A percentile compares a stretch with the other conserved stretches of the same genome.
These are phyloP conservation scores for Egretta garzetta DNA, from an alignment of 2,113 vertebrate species.

Conservation along the genomic window DNA sequence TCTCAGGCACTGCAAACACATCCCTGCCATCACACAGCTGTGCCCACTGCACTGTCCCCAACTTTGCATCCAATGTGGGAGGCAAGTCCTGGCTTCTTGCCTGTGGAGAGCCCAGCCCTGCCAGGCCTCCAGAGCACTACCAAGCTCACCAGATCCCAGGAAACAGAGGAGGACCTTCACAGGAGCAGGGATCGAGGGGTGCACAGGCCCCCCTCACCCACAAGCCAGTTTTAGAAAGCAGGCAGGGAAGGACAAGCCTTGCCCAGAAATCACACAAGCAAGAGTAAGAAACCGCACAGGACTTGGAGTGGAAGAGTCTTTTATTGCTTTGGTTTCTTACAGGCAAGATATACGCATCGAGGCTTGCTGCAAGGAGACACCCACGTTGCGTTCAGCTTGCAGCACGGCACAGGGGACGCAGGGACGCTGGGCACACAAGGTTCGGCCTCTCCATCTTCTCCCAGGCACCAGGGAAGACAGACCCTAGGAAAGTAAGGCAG, in stretches of 20 bases:
- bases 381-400: not conserved
- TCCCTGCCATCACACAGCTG: not conserved
- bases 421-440: not conserved
- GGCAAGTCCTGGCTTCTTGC: not conserved
- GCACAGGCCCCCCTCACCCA: not conserved
- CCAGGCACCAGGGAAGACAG: not conserved
- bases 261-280: not conserved
- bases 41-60: not conserved
- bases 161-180: not conserved
- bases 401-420: not conserved
- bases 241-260: not conserved
- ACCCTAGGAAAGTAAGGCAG: not conserved
- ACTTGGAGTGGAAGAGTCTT: conserved; percentile 15
- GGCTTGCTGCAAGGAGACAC: not conserved
- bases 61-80: not conserved
- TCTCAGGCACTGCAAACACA: not conserved
- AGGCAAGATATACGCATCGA: not conserved
- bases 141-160: not conserved
- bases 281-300: not conserved
- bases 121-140: not conserved
- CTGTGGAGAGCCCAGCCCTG: not conserved
- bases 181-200: not conserved
- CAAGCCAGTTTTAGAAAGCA: not conserved
- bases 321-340: conserved; percentile 63
- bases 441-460: not conserved